A percentile compares a stretch with the other conserved stretches of the same genome.
These are phyloP conservation scores for Notarius lentiginosus DNA, from an alignment of 2,113 vertebrate species.

Conservation along the genomic window DNA sequence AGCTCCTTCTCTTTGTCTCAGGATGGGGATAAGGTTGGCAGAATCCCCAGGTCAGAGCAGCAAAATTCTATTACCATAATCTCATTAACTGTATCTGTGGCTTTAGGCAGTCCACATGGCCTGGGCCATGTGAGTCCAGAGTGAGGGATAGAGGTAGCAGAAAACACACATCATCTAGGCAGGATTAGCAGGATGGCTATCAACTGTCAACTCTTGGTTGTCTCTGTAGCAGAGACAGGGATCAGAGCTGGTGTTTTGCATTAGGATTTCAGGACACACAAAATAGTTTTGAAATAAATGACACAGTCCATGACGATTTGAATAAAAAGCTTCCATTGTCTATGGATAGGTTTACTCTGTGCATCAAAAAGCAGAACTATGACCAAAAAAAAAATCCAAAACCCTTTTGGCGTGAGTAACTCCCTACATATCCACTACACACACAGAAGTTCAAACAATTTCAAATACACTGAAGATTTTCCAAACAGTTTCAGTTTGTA, in stretches of 20 bases:
- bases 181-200: constrained; percentile 32
- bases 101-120: constrained; percentile 50
- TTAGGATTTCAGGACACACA: background rate
- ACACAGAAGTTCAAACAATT: background rate
- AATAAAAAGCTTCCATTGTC: constrained; percentile 16
- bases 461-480: background rate
- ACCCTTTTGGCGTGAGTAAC: background rate
- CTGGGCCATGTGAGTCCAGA: constrained; percentile 59
- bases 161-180: constrained; percentile 43
- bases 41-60: constrained; percentile 69
- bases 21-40: constrained; percentile 73
- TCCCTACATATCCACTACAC: background rate
- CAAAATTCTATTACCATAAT: constrained; percentile 80
- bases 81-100: constrained; percentile 78
- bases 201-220: constrained; percentile 10
- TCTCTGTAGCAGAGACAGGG: constrained; percentile 17
- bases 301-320: background rate
- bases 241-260: constrained; percentile 30
- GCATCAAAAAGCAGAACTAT: background rate
- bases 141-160: constrained; percentile 58
- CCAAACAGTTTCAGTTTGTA: background rate
- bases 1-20: constrained; percentile 64
- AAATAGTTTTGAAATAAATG: constrained; percentile 11
- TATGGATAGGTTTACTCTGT: background rate
- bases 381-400: background rate